These are phyloP conservation scores for Neoaliturus tenellus DNA, from an alignment of 2,888 invertebrate species.

Conservation along the genomic window DNA sequence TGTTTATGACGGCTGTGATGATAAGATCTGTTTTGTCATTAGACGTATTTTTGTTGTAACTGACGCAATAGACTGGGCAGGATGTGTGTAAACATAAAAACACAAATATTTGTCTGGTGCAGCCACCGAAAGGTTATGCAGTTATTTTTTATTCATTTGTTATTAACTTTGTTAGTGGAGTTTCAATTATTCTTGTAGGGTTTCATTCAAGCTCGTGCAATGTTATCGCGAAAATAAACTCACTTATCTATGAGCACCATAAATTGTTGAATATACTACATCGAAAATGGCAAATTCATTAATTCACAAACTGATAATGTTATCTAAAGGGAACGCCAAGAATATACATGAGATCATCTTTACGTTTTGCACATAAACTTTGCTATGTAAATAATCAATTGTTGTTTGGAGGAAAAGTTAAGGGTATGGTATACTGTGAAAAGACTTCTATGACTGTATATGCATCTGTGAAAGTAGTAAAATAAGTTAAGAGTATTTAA, in stretches of 20 bases:
- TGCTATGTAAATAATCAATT: neutral
- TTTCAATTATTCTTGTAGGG: neutral
- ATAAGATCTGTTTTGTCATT: neutral
- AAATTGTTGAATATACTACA: neutral
- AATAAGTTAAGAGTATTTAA: too few species aligned
- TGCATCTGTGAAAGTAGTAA: too few species aligned
- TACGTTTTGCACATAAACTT: slow-evolving; percentile 12
- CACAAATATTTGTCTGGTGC: neutral
- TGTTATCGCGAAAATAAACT: neutral
- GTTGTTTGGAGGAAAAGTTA: too few species aligned
- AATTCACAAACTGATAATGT: neutral
- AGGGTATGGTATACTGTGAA: too few species aligned
- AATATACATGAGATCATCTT: neutral
- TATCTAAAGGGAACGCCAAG: neutral
- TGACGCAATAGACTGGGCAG: neutral
- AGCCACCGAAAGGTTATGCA: neutral
- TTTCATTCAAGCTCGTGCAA: neutral
- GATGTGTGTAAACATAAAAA: neutral
- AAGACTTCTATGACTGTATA: too few species aligned
- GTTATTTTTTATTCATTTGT: neutral
- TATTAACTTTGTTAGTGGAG: neutral
- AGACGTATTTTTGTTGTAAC: too few species aligned
- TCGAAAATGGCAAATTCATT: neutral
- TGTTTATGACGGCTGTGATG: too few species aligned
- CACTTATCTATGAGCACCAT: neutral